Conservation (phyloP, 2,797 vertebrate species). For the Halcyon badia region DNA sequence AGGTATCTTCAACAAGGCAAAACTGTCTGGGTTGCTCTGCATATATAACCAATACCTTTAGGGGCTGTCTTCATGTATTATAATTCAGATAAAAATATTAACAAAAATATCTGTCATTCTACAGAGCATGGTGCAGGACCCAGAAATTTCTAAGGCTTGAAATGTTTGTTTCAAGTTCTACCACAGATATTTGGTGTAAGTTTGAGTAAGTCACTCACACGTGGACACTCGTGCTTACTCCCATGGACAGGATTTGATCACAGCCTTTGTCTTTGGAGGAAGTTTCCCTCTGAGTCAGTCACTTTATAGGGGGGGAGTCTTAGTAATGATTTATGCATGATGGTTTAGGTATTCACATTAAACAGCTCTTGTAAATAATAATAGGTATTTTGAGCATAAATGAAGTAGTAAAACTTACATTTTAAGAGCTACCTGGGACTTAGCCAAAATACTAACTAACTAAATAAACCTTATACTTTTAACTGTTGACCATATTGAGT, state of each 20-base stretch:
- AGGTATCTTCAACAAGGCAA: not conserved
- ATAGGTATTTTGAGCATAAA: conserved; percentile 26
- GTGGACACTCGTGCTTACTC: not conserved
- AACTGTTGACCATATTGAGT: not conserved
- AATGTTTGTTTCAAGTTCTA: not conserved
- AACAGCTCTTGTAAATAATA: conserved; percentile 49
- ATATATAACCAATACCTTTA: not conserved
- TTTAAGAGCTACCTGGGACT: conserved; percentile 21
- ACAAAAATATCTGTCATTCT: not conserved
- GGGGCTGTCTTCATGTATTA: not conserved
- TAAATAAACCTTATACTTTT: not conserved
- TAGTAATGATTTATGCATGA: not conserved
- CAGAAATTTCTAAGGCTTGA: not conserved
- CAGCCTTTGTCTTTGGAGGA: not conserved
- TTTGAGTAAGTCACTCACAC: not conserved
- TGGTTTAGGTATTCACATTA: not conserved
- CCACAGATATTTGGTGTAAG: not conserved
- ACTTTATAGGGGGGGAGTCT: not conserved
- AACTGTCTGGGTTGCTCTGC: not conserved
- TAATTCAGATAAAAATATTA: not conserved
- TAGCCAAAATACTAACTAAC: conserved; percentile 18
- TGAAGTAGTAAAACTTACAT: not conserved
- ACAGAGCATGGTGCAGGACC: not conserved
- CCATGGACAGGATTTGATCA: not conserved
- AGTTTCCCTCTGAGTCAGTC: not conserved